These are phyloP conservation scores for Danionella dracula DNA, from an alignment of 2,797 vertebrate species.

Conservation along the genomic window DNA sequence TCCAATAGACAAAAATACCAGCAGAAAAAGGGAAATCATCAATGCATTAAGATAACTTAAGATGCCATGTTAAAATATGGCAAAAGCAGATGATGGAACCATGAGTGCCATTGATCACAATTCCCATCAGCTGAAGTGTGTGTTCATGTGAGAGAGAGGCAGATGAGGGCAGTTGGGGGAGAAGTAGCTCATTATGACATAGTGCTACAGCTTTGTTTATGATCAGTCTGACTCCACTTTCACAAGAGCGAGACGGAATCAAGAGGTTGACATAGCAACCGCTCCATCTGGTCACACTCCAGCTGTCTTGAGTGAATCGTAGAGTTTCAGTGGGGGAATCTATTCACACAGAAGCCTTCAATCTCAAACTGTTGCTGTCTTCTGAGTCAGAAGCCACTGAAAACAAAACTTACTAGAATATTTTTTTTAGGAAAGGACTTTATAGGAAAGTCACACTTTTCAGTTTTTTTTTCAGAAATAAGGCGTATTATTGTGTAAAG, in stretches of 20 bases:
- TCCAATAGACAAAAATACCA: too few species aligned
- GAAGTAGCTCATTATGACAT: conserved; percentile 18
- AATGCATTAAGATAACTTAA: too few species aligned
- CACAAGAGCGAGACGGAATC: conserved; percentile 52
- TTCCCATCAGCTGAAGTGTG: conserved; percentile 2
- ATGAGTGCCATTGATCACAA: neutral
- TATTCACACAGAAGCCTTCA: conserved; percentile 48
- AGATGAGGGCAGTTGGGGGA: too few species aligned
- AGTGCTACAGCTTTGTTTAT: conserved; percentile 41
- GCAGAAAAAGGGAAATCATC: too few species aligned
- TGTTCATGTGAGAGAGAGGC: neutral
- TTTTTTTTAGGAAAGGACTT: too few species aligned
- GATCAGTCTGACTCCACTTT: conserved; percentile 35
- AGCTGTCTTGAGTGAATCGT: conserved; percentile 55
- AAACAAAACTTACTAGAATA: conserved; percentile 19
- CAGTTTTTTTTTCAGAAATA: too few species aligned
- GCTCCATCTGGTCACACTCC: conserved; percentile 59
- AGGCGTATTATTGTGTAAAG: too few species aligned
- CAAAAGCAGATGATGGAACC: too few species aligned
- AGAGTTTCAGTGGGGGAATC: conserved; percentile 41
- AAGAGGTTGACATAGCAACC: conserved; percentile 60
- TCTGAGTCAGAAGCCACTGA: conserved; percentile 21
- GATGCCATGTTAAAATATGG: too few species aligned
- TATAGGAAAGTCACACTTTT: too few species aligned
- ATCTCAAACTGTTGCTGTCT: conserved; percentile 23